Base-by-base conservation (phyloP, 2,888 invertebrate species). In the Neuroscelio doddi region DNA sequence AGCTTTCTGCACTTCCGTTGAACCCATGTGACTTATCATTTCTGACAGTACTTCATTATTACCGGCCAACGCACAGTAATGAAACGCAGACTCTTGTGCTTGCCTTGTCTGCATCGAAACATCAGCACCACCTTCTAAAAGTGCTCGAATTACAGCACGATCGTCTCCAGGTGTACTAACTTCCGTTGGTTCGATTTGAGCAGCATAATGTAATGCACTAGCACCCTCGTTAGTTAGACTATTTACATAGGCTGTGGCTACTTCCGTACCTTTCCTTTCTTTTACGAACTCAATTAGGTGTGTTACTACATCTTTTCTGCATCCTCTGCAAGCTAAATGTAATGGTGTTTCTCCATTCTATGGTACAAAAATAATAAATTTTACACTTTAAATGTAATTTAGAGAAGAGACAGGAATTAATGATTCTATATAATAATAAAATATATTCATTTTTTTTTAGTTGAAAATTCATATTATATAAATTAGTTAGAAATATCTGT, bases 321-420 rank as follows among this genome's bases (percentile, higher is more conserved):
- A 94, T 61, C 92, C 91, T 64, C 94, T 89, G 77, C 96, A 95
- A 1, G 98, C 97, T 82, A 98, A 90, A 80, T 99, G 98, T 10
- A 99, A 87, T 0, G 98, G 94, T 0, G 97, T 98, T 87, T 98
- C 98, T 1, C 98, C 97, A 77, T 88, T 90, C 96, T 97, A 81
- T 10, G 21, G 10, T 29, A 34, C 17, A 27, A 14, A 41, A 24
- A 26, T n/a, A 41, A n/a, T 12, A 41, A 17, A 7, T 24, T 17
- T 12, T 12, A 29, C 9, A 15, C 15, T n/a, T n/a, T n/a, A n/a
- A n/a, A n/a, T n/a, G n/a, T n/a, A n/a, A n/a, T n/a, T n/a, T n/a
- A n/a, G n/a, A n/a, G n/a, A n/a, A n/a, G n/a, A n/a, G n/a, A n/a
- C n/a, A n/a, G n/a, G n/a, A n/a, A n/a, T n/a, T n/a, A n/a, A n/a